phyloP scores from a whole-genome alignment of 2,888 invertebrate genomes.

The Hirtodrosophila trivittata region DNA sequence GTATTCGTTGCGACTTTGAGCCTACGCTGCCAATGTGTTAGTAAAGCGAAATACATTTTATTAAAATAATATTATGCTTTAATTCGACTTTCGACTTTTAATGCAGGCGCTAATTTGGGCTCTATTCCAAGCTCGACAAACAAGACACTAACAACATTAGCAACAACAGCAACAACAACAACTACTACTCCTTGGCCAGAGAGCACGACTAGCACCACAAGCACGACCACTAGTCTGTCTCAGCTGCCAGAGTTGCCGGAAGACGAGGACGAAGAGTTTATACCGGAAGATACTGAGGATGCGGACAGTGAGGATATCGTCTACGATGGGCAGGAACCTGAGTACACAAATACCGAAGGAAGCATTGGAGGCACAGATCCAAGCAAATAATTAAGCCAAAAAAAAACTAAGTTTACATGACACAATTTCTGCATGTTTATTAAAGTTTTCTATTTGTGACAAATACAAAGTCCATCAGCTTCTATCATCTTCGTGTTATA shows the following conservation, averaged over 20 bases:
- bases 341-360: slow-evolving; percentile 5
- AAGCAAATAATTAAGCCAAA: background rate
- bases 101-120: background rate
- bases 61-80: too few species aligned
- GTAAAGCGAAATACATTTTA: slow-evolving; percentile 13
- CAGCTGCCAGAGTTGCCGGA: background rate
- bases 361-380: slow-evolving; percentile 35
- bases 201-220: background rate
- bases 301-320: background rate
- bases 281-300: too few species aligned
- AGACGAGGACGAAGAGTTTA: background rate
- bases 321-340: background rate
- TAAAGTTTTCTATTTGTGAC: too few species aligned
- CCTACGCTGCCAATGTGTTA: slow-evolving; percentile 62
- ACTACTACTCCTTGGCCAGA: too few species aligned
- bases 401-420: too few species aligned
- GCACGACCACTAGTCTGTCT: too few species aligned
- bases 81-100: background rate
- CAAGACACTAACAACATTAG: background rate
- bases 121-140: background rate
- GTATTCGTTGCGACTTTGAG: slow-evolving; percentile 72
- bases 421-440: too few species aligned
- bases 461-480: too few species aligned
- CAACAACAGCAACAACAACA: slow-evolving; percentile 5
- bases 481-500: too few species aligned